Percentiles rank a stretch among this genome's conserved stretches.
phyloP scores from a whole-genome alignment of 2,888 invertebrate genomes.

The Linyphia triangularis region DNA sequence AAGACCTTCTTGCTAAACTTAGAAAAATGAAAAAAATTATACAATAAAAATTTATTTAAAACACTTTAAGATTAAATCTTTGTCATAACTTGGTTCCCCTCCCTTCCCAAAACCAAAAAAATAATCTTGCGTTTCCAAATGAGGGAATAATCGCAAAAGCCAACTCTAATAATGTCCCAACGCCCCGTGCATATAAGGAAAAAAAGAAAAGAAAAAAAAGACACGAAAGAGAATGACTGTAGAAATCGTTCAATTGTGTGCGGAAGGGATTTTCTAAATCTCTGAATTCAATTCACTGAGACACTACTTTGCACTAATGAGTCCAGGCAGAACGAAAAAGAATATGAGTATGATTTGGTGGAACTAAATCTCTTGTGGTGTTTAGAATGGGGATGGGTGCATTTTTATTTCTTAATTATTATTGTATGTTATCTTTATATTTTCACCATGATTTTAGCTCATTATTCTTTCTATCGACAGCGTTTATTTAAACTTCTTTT shows the following conservation, averaged over 20 bases:
- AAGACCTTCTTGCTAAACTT: too few relatives aligned
- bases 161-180: constrained; percentile 1
- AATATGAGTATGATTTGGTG: constrained; percentile 28
- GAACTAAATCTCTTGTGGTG: constrained; percentile 25
- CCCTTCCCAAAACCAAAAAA: too few relatives aligned
- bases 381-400: background rate
- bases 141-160: constrained; percentile 1
- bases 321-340: constrained; percentile 46
- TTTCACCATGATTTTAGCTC: too few relatives aligned
- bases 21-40: too few relatives aligned
- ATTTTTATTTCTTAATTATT: constrained; percentile 5
- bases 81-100: too few relatives aligned
- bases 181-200: background rate
- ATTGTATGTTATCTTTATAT: too few relatives aligned
- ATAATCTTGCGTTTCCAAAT: constrained; percentile 18
- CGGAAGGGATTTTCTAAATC: background rate
- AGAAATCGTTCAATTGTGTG: background rate
- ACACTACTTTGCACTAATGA: constrained; percentile 43
- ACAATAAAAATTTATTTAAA: too few relatives aligned
- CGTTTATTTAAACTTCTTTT: too few relatives aligned
- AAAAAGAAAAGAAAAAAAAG: background rate
- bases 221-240: background rate
- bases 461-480: too few relatives aligned
- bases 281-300: constrained; percentile 38
- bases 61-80: too few relatives aligned